Percentiles rank a stretch among this genome's conserved stretches.
Evolutionary conservation across 2,888 invertebrate species (phyloP).

Genomic region (Pseudococcus jackbeardsleyi): DNA sequence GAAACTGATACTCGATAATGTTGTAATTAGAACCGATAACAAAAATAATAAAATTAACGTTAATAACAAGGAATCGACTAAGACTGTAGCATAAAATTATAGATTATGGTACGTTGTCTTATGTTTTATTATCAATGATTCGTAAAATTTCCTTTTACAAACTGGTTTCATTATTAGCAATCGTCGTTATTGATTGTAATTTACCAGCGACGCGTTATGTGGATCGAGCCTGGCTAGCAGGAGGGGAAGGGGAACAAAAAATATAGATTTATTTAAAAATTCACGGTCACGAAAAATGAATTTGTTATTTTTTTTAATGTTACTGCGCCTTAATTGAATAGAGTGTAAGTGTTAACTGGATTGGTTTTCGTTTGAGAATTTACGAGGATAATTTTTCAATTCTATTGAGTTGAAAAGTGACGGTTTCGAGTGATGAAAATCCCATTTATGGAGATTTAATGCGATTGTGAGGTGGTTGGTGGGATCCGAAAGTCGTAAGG

Average conservation of each 20-base stretch:
- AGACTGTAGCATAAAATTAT: constrained; percentile 51
- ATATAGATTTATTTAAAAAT: constrained; percentile 33
- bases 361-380: not conserved
- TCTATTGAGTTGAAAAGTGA: not conserved
- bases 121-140: constrained; percentile 44
- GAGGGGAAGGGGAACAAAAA: not conserved
- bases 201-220: not conserved
- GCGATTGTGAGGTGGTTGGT: no score
- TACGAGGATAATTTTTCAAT: not conserved
- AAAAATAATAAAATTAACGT: constrained; percentile 56
- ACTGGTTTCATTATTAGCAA: constrained; percentile 43
- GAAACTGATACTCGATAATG: constrained; percentile 54
- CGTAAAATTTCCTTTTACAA: constrained; percentile 13
- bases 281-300: constrained; percentile 54
- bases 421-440: not conserved
- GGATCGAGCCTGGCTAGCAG: not conserved
- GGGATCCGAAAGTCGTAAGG: no score
- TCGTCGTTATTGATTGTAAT: not conserved
- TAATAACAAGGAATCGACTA: constrained; percentile 53
- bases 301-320: constrained; percentile 30
- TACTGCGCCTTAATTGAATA: constrained; percentile 41
- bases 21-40: constrained; percentile 50
- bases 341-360: constrained; percentile 44
- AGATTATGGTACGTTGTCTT: constrained; percentile 31
- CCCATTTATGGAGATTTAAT: not conserved